phyloP scores from a whole-genome alignment of 2,888 invertebrate species.

The Antheraea assamensis region DNA sequence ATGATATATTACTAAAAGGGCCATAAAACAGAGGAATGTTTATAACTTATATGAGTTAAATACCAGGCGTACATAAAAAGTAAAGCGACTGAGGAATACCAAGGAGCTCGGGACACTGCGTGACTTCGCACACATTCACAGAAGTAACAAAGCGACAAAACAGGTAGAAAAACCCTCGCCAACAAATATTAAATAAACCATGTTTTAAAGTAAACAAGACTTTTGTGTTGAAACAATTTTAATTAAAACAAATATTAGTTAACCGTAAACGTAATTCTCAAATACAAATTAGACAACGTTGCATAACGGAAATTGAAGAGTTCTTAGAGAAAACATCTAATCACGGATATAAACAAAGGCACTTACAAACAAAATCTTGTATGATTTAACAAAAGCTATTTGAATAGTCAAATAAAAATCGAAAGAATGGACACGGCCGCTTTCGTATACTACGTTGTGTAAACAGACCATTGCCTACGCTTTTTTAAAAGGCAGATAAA shows the following conservation, averaged over 20 bases:
- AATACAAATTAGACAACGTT: conserved; percentile 50
- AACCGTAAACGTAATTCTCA: conserved; percentile 36
- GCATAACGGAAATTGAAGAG: conserved; percentile 48
- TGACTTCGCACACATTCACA: conserved; percentile 68
- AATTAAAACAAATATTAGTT: conserved; percentile 62
- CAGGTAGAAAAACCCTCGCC: conserved; percentile 67
- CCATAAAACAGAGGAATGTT: conserved; percentile 29
- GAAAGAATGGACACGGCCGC: conserved; percentile 42
- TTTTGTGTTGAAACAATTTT: conserved; percentile 56
- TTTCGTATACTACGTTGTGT: conserved; percentile 46
- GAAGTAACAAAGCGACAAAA: conserved; percentile 62
- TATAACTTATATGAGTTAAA: conserved; percentile 41
- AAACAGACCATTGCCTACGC: conserved; percentile 46
- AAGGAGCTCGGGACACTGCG: conserved; percentile 60
- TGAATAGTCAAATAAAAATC: conserved; percentile 46
- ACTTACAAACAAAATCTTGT: conserved; percentile 42
- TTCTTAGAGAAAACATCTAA: conserved; percentile 47
- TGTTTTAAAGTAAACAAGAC: conserved; percentile 57
- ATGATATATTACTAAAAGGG: conserved; percentile 18
- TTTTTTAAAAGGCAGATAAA: conserved; percentile 43
- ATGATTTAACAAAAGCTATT: conserved; percentile 48
- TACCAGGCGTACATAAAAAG: conserved; percentile 53
- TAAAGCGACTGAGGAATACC: conserved; percentile 54
- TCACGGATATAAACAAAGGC: conserved; percentile 48
- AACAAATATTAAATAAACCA: conserved; percentile 61